Percentiles rank a stretch among this genome's conserved stretches.
Conservation (phyloP, 2,797 vertebrate species). For the Odontamblyopus rebecca region DNA sequence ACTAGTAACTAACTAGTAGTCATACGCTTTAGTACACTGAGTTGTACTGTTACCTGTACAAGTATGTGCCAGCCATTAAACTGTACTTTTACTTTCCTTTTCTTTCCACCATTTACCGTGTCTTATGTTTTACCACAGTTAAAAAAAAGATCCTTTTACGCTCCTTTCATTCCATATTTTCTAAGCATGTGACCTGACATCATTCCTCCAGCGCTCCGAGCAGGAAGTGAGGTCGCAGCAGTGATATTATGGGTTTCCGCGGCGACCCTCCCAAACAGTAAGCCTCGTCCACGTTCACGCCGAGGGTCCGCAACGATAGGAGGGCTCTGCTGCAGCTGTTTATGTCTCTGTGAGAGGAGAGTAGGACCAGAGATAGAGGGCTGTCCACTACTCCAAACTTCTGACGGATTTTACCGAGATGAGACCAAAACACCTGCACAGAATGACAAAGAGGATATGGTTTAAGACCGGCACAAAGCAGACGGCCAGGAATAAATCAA, state of each 20-base stretch:
- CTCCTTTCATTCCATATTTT: background rate
- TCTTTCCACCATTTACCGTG: too few species aligned
- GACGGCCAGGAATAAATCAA: too few species aligned
- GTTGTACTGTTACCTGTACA: too few species aligned
- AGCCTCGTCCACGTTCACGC: conserved; percentile 54
- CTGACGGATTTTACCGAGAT: conserved; percentile 49
- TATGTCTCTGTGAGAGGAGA: conserved; percentile 37
- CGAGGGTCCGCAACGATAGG: conserved; percentile 36
- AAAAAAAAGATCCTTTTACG: too few species aligned
- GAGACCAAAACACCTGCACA: conserved; percentile 46
- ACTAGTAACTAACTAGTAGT: too few species aligned
- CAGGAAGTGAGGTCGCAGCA: conserved; percentile 57
- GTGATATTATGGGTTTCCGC: conserved; percentile 33
- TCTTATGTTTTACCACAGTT: too few species aligned
- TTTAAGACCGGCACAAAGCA: too few species aligned
- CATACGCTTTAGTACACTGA: too few species aligned
- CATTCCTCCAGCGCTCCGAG: conserved; percentile 39
- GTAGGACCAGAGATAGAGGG: conserved; percentile 48
- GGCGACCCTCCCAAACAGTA: conserved; percentile 63
- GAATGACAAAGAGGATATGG: background rate
- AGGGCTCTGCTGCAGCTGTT: conserved; percentile 39
- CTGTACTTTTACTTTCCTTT: too few species aligned
- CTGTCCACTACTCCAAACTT: conserved; percentile 41
- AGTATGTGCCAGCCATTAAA: too few species aligned
- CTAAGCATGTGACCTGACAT: conserved; percentile 11